These are phyloP conservation scores for Neogobius melanostomus DNA, from an alignment of 2,113 vertebrate species.

Conservation along the genomic window DNA sequence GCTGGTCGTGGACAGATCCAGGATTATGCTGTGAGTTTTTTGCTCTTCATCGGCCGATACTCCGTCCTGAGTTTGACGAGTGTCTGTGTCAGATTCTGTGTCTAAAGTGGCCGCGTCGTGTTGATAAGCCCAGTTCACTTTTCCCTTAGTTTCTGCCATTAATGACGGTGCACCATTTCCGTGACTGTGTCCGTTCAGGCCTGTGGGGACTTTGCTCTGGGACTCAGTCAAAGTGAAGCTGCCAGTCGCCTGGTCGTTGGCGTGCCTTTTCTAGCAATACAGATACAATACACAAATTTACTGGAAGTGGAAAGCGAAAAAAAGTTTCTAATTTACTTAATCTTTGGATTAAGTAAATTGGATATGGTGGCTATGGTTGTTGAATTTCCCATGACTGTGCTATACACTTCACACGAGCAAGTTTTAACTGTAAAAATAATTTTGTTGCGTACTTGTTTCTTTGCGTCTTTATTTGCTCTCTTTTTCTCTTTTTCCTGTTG, in stretches of 20 bases:
- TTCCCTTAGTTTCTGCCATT: conserved; percentile 42
- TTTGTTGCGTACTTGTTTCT: conserved; percentile 50
- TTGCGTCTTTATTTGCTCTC: conserved; percentile 67
- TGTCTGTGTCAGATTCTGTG: conserved; percentile 33
- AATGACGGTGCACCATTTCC: conserved; percentile 35
- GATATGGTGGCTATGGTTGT: background rate
- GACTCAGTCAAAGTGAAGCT: conserved; percentile 5
- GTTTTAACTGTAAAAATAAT: background rate
- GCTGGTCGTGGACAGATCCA: conserved; percentile 84
- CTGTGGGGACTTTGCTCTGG: conserved; percentile 3
- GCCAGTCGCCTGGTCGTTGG: conserved; percentile 1
- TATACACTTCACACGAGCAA: background rate
- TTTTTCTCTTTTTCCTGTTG: conserved; percentile 75
- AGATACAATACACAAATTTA: background rate
- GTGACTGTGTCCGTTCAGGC: background rate
- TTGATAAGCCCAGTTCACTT: conserved; percentile 59
- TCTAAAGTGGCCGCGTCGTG: conserved; percentile 32
- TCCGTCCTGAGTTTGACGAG: background rate
- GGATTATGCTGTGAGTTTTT: conserved; percentile 76
- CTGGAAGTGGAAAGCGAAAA: too few relatives aligned
- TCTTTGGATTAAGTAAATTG: too few relatives aligned
- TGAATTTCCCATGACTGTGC: background rate
- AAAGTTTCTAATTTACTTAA: too few relatives aligned
- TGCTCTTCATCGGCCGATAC: background rate
- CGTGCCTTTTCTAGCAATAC: conserved; percentile 23